Base-by-base conservation (phyloP, 2,888 invertebrate genomes). In the Noctua comes region DNA sequence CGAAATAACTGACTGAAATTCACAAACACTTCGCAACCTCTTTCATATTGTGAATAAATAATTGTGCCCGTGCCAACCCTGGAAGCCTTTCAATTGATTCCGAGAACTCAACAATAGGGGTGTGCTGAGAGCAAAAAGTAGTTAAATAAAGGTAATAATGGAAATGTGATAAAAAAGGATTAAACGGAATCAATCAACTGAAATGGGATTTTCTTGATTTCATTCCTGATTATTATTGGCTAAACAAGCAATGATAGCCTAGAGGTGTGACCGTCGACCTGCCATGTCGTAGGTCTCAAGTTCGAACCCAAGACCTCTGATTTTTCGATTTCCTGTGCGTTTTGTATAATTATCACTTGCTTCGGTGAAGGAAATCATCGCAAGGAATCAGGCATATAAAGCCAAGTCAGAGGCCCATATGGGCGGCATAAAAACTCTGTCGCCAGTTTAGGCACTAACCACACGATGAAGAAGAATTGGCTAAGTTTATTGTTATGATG, bases 21-120 rank as follows among this genome's bases (percentile, higher is more conserved):
- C 36, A 40, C 64, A 40, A 85, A 68, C 31, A 71, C 70, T 85
- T 76, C 43, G 43, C n/a, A 69, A 54, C 36, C 73, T 54, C 71
- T 77, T 77, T 24, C 8, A 27, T 10, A 40, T 66, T 68, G 71
- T 85, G 77, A 84, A 85, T 82, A 77, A 84, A 72, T 72, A 69
- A 81, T 83, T 68, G 36, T 54, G 27, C 16, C 62, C 77, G 66
- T 43, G 36, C 24, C 74, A 79, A 74, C 85, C 73, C 68, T 77
- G 24, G 51, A 76, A 77, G 48, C 73, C 73, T 77, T 74, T 73
- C 66, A 73, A 77, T 85, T 69, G 75, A 69, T 79, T 83, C 79
- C 8, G 24, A 64, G 77, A 77, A 77, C 18, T 24, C 40, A 36
- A 73, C 65, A 77, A 73, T 71, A 83, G 80, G 66, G 76, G 18